These are phyloP conservation scores for Erpobdella octoculata DNA, from an alignment of 2,888 invertebrate genomes.

Conservation along the genomic window DNA sequence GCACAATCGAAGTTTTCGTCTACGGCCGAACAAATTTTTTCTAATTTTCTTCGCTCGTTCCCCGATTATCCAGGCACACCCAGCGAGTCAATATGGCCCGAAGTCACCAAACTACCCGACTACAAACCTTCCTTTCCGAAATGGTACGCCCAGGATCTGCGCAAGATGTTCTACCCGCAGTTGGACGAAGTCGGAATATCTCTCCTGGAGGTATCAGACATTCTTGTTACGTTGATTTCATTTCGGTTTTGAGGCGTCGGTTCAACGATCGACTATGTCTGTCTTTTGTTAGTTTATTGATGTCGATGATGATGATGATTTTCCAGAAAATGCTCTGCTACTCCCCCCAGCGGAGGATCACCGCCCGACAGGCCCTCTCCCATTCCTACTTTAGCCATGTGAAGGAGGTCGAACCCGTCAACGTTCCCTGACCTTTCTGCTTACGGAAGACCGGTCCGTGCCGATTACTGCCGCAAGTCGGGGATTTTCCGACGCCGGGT, in stretches of 20 bases:
- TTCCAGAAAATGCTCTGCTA: conserved; percentile 20
- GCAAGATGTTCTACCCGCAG: conserved; percentile 61
- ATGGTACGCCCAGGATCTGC: conserved; percentile 77
- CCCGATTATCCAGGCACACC: conserved; percentile 58
- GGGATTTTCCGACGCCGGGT: neutral
- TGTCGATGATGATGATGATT: no score
- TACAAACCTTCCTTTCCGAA: conserved; percentile 89
- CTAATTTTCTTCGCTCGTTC: neutral
- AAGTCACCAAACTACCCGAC: conserved; percentile 80
- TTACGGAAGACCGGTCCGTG: neutral
- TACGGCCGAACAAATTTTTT: no score
- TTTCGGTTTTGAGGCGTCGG: neutral
- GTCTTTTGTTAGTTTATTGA: no score
- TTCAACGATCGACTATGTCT: neutral
- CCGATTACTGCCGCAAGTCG: neutral
- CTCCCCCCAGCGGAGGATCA: neutral
- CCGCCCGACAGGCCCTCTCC: neutral
- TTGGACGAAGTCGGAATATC: conserved; percentile 67
- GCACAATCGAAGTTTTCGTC: no score
- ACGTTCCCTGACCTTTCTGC: neutral
- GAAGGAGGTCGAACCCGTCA: neutral
- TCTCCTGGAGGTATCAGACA: conserved; percentile 55
- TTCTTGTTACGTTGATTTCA: no score
- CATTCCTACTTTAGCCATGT: conserved; percentile 11
- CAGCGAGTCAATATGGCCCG: conserved; percentile 88